A percentile compares a stretch with the other conserved stretches of the same genome.
phyloP scores from a whole-genome alignment of 1,140 invertebrate genomes.

The Calephelis virginiensis region DNA sequence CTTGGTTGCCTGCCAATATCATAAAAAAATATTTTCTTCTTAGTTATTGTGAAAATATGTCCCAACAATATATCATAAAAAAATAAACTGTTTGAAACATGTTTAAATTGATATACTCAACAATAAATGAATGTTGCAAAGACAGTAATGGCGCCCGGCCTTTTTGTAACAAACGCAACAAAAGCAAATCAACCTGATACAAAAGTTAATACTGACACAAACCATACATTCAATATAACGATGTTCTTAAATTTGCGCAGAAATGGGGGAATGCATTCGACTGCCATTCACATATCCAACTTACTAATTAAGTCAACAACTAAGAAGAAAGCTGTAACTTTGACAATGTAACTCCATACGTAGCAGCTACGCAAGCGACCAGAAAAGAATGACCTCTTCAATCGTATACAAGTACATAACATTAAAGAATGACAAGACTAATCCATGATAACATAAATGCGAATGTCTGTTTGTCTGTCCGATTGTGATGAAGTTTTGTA shows the following conservation, averaged over 20 bases:
- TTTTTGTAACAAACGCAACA: background rate
- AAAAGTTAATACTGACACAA: slow-evolving; percentile 32
- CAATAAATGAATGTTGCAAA: too few species aligned
- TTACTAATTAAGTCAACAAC: slow-evolving; percentile 76
- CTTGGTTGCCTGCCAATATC: too few species aligned
- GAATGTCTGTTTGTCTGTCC: too few species aligned
- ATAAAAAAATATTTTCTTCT: too few species aligned
- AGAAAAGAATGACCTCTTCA: slow-evolving; percentile 37
- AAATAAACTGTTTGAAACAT: too few species aligned
- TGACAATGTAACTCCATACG: slow-evolving; percentile 73
- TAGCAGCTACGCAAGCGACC: slow-evolving; percentile 49
- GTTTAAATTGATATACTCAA: too few species aligned
- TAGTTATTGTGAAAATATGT: too few species aligned
- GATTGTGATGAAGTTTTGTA: too few species aligned
- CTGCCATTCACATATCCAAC: slow-evolving; percentile 76
- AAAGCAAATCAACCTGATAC: slow-evolving; percentile 16
- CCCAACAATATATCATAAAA: too few species aligned
- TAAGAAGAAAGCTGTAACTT: slow-evolving; percentile 73
- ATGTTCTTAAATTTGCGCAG: slow-evolving; percentile 62
- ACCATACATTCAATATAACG: slow-evolving; percentile 68
- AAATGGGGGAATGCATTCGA: slow-evolving; percentile 64
- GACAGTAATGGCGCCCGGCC: too few species aligned
- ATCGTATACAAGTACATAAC: slow-evolving; percentile 22
- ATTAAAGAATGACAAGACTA: background rate
- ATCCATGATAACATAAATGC: too few species aligned